Evolutionary conservation across 2,113 vertebrate species (phyloP).

Genomic region (Formicarius rufipectus): DNA sequence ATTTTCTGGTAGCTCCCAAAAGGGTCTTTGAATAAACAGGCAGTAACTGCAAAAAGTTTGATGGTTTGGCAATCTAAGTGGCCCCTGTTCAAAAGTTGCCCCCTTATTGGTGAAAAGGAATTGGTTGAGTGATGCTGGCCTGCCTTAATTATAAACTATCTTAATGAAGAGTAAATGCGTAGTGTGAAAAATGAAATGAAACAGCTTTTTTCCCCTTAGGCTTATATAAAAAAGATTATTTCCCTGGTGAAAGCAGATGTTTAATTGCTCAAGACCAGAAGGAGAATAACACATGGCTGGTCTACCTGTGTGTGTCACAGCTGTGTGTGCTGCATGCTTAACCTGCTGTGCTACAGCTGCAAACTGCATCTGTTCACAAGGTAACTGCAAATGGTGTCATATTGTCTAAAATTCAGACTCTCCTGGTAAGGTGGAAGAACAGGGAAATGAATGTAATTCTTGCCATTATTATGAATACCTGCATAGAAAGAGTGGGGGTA

Average conservation of each 20-base stretch:
- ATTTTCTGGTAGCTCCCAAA: background rate
- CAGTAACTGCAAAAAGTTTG: background rate
- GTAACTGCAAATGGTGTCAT: background rate
- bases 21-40: background rate
- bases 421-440: background rate
- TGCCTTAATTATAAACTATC: background rate
- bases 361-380: background rate
- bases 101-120: background rate
- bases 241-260: conserved; percentile 40
- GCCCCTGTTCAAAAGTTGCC: background rate
- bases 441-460: background rate
- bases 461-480: background rate
- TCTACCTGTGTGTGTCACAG: background rate
- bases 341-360: background rate
- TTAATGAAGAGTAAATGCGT: background rate
- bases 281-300: background rate
- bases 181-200: conserved; percentile 26
- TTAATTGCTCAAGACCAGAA: conserved; percentile 36
- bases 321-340: background rate
- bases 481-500: background rate
- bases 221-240: background rate
- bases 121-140: background rate
- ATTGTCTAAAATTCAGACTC: background rate
- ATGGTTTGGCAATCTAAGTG: background rate
- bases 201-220: background rate